Conservation (phyloP, 2,113 vertebrate species). For the Fulica atra region DNA sequence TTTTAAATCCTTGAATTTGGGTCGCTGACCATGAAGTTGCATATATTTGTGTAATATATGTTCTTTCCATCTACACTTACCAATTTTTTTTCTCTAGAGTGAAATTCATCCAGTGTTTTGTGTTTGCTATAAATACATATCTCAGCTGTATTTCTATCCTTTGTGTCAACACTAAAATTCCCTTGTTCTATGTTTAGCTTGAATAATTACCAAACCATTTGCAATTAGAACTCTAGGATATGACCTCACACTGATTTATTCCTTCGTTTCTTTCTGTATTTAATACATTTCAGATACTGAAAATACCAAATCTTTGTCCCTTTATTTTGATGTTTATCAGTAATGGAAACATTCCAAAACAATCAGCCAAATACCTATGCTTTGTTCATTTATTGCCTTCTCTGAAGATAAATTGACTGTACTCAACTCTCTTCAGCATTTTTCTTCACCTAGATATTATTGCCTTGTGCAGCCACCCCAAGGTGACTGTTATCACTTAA, state of each 20-base stretch:
- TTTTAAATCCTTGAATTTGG: constrained; percentile 45
- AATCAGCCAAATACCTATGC: constrained; percentile 83
- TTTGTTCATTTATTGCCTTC: constrained; percentile 86
- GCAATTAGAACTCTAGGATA: constrained; percentile 78
- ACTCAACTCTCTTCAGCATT: constrained; percentile 87
- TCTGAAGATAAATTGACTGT: constrained; percentile 86
- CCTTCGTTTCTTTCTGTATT: constrained; percentile 72
- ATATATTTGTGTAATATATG: neutral
- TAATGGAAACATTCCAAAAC: constrained; percentile 85
- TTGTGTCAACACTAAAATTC: constrained; percentile 75
- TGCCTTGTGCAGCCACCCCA: constrained; percentile 90
- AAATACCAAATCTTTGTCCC: constrained; percentile 81
- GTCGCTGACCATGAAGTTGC: neutral
- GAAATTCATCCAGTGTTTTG: constrained; percentile 56
- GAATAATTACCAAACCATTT: constrained; percentile 79
- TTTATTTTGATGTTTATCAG: constrained; percentile 85
- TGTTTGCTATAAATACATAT: constrained; percentile 65
- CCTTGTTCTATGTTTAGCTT: constrained; percentile 77
- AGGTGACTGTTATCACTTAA: constrained; percentile 95
- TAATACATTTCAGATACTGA: constrained; percentile 79
- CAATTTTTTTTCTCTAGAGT: constrained; percentile 14
- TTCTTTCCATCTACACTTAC: neutral
- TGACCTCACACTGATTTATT: constrained; percentile 78
- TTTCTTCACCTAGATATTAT: constrained; percentile 90
- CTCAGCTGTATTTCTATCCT: constrained; percentile 66